Conservation (phyloP, 2,888 invertebrate species). For the Plutella xylostella region DNA sequence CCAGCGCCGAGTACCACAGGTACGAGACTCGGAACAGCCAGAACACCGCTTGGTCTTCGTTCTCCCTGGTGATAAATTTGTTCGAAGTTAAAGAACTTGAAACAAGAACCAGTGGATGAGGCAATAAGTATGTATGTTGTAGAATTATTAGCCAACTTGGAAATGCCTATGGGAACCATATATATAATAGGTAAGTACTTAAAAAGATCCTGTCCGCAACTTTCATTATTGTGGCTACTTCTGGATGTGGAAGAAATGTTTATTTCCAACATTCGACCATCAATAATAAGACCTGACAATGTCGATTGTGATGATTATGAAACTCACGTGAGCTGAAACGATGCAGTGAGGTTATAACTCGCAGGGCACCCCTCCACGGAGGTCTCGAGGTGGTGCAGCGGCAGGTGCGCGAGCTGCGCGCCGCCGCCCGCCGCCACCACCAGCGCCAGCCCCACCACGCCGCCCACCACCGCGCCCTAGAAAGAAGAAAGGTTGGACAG, state of each 20-base stretch:
- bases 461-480: constrained; percentile 76
- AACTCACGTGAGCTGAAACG: constrained; percentile 30
- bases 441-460: constrained; percentile 68
- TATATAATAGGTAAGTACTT: no score
- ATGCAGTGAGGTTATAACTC: constrained; percentile 34
- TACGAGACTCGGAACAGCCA: constrained; percentile 84
- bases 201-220: no score
- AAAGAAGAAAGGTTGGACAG: no score
- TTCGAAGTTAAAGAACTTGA: background rate
- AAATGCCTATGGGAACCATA: no score
- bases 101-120: no score
- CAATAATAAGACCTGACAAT: no score
- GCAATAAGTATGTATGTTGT: no score
- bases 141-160: no score
- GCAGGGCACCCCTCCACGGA: constrained; percentile 67
- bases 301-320: no score
- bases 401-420: constrained; percentile 69
- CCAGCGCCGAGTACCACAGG: constrained; percentile 90
- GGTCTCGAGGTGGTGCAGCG: constrained; percentile 47
- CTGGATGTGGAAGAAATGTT: no score
- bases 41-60: constrained; percentile 32
- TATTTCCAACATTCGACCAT: no score
- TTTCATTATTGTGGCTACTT: no score
- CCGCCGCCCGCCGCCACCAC: constrained; percentile 76
- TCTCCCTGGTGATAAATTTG: constrained; percentile 10